phyloP scores from a whole-genome alignment of 2,113 vertebrate genomes.

The Colossoma macropomum region DNA sequence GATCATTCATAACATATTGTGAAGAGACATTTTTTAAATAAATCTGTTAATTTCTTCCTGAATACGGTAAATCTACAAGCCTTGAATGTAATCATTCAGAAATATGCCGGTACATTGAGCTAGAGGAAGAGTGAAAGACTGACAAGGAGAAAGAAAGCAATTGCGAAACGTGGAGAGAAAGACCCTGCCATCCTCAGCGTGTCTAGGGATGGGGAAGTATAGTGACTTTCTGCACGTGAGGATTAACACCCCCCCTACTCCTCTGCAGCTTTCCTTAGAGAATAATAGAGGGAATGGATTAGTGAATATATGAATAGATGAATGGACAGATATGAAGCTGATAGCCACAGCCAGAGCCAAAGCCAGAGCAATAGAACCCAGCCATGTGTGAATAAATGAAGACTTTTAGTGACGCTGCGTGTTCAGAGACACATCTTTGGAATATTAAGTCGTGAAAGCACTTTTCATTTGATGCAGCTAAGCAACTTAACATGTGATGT shows the following conservation, averaged over 20 bases:
- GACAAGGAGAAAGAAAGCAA: slow-evolving; percentile 14
- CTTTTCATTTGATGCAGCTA: background rate
- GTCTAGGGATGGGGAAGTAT: slow-evolving; percentile 2
- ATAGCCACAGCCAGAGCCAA: slow-evolving; percentile 47
- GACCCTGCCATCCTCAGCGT: slow-evolving; percentile 7
- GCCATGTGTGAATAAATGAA: slow-evolving; percentile 43
- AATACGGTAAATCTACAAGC: slow-evolving; percentile 34
- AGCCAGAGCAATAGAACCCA: slow-evolving; percentile 19
- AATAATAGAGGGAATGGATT: slow-evolving; percentile 48
- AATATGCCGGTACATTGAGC: slow-evolving; percentile 24
- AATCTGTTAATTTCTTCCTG: slow-evolving; percentile 40
- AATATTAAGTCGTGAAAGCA: slow-evolving; percentile 16
- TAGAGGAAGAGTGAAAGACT: slow-evolving; percentile 37
- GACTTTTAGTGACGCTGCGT: slow-evolving; percentile 36
- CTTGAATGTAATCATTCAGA: slow-evolving; percentile 40
- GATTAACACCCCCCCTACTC: slow-evolving; percentile 39
- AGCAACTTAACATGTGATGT: background rate
- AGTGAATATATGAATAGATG: slow-evolving; percentile 56
- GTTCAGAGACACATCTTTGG: slow-evolving; percentile 16
- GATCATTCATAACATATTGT: slow-evolving; percentile 39
- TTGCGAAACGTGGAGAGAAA: slow-evolving; percentile 7
- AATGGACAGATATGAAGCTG: slow-evolving; percentile 51
- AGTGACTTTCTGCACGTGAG: slow-evolving; percentile 32
- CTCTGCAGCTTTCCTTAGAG: slow-evolving; percentile 45
- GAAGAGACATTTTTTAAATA: slow-evolving; percentile 13